Evolutionary conservation across 2,113 vertebrate genomes (phyloP).

Genomic region (Guaruba guarouba): DNA sequence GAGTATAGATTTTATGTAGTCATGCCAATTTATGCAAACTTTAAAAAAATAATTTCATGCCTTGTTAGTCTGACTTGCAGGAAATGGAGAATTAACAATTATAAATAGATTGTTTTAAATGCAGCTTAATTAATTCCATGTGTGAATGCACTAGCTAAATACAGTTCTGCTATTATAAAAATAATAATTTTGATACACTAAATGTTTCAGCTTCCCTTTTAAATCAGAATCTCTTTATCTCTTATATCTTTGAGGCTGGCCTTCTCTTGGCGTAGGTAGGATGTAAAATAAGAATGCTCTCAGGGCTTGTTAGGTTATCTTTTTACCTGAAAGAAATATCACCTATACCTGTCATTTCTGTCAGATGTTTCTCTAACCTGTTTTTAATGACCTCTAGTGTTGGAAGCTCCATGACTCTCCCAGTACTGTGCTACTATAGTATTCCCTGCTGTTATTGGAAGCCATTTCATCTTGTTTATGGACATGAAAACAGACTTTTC

Average conservation of each 20-base stretch:
- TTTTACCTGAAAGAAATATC: background rate
- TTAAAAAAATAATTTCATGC: background rate
- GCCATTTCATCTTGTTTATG: background rate
- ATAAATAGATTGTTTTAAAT: constrained; percentile 42
- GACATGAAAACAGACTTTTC: background rate
- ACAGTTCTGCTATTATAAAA: background rate
- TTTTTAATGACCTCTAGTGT: background rate
- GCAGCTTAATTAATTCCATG: constrained; percentile 7
- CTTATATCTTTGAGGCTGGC: background rate
- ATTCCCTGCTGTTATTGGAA: background rate
- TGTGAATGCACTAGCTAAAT: constrained; percentile 17
- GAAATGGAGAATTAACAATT: constrained; percentile 21
- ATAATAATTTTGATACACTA: background rate
- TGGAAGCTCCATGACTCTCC: background rate
- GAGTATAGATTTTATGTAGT: background rate
- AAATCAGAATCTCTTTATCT: background rate
- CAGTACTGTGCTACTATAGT: background rate
- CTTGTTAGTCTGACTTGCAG: constrained; percentile 29
- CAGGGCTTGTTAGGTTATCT: background rate
- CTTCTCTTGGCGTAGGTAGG: background rate
- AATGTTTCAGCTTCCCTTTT: background rate
- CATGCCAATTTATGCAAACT: background rate
- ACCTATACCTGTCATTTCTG: background rate
- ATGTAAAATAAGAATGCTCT: background rate
- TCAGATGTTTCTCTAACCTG: background rate